These are phyloP conservation scores for Apocheima hispidaria DNA, from an alignment of 2,888 invertebrate species.

Conservation along the genomic window DNA sequence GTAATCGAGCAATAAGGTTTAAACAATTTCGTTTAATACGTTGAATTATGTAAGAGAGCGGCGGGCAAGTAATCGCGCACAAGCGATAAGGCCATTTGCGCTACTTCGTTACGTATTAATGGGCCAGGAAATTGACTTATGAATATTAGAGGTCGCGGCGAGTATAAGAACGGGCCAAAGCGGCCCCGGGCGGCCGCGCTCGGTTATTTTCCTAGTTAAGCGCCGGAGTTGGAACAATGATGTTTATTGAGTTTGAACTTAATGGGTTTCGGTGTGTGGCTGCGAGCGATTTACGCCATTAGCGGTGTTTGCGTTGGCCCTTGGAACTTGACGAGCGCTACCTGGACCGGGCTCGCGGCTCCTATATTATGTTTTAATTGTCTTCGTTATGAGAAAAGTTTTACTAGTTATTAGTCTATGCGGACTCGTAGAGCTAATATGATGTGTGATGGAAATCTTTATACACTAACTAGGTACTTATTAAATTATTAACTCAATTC, in stretches of 20 bases:
- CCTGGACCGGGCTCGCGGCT: slow-evolving; percentile 6
- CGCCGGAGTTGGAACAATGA: slow-evolving; percentile 74
- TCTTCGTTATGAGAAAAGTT: slow-evolving; percentile 32
- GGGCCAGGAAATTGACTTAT: slow-evolving; percentile 86
- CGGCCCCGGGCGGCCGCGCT: slow-evolving; percentile 74
- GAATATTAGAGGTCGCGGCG: slow-evolving; percentile 84
- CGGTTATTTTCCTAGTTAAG: slow-evolving; percentile 82
- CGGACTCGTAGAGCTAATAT: background rate
- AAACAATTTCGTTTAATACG: slow-evolving; percentile 87
- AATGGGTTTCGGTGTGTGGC: slow-evolving; percentile 75
- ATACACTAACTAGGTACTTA: too few species aligned
- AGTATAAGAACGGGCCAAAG: slow-evolving; percentile 79
- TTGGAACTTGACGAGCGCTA: slow-evolving; percentile 31
- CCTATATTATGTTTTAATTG: slow-evolving; percentile 29
- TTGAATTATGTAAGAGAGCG: slow-evolving; percentile 87
- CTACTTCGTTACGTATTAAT: slow-evolving; percentile 87
- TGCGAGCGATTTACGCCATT: slow-evolving; percentile 74
- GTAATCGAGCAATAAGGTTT: slow-evolving; percentile 87
- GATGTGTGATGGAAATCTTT: too few species aligned
- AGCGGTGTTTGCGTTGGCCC: slow-evolving; percentile 65
- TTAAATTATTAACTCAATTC: too few species aligned
- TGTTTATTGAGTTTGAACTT: slow-evolving; percentile 83
- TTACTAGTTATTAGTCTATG: slow-evolving; percentile 7
- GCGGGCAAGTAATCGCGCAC: slow-evolving; percentile 86
- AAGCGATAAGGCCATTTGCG: slow-evolving; percentile 87